Base-by-base conservation (phyloP, 2,888 invertebrate genomes). In the Harpalus rufipes region DNA sequence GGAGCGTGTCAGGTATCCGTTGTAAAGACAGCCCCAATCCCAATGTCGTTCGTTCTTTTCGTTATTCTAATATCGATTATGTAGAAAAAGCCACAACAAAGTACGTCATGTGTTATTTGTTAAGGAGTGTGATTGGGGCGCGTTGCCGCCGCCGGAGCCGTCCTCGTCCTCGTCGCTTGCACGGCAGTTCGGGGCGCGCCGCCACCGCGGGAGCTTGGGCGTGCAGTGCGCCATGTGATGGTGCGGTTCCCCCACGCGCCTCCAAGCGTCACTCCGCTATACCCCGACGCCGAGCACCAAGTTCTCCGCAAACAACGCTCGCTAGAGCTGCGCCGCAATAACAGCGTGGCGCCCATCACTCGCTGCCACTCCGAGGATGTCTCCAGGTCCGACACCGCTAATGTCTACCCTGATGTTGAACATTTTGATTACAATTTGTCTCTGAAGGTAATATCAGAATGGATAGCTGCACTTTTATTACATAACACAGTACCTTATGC, bases 221-320 rank as follows among this genome's bases (percentile, higher is more conserved):
- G 14, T 51, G 72, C 59, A 51, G 41, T 39, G 76, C 86, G 83
- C n/a, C 68, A 68, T 68, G 68, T 68, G 79, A 87, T 87, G 86
- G 87, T 85, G 79, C 86, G 85, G 68, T 87, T 87, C 86, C 88
- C 87, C 41, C 81, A 83, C 82, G 86, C 84, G 78, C 81, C 85
- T 56, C 86, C 86, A 10, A 85, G 84, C 76, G 87, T 87, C 32
- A 86, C 76, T 21, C 86, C 87, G n/a, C 84, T 88, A 41, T 87
- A 87, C 68, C 18, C 68, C n/a, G 44, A 39, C 6, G 41, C 25
- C 7, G 32, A 58, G n/a, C 82, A 59, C 16, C 83, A 41, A 7
- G 59, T 25, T 6, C 56, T 84, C 25, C 65, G 65, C n/a, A 76
- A 78, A 59, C 84, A 78, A 10, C 84, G 84, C 2, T 84, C 84